Base-by-base conservation (phyloP, 2,113 vertebrate species). In the Leptobrachium ailaonicum region DNA sequence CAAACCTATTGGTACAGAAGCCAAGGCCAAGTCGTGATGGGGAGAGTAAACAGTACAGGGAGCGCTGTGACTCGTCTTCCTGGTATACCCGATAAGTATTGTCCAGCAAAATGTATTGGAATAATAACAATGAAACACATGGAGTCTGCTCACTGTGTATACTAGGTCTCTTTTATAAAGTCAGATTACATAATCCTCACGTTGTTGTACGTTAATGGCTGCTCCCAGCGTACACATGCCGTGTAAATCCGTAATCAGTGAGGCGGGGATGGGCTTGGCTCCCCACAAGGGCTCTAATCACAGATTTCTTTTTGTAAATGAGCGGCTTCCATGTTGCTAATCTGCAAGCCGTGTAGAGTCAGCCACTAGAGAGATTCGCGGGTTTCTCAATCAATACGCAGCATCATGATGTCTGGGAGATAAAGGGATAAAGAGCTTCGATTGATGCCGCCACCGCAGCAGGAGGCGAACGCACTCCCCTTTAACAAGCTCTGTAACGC, bases 341-440 rank as follows among this genome's bases (percentile, higher is more conserved):
- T 75, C 85, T 82, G 78, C 79, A 84, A 0, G 75, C 71, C 83
- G 84, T 85, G 87, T 82, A 77, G 76, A 67, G 83, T 70, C 73
- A 47, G 10, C 77, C 85, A 82, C 62, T 62, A 0, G 83, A 80
- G 85, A 82, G 82, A 79, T 75, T 47, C 1, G 71, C 0, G 1
- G 74, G 80, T 75, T 76, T 83, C 72, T 68, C 47, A 62, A 71
- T 76, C 82, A 74, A 32, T 63, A 70, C 66, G 63, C 71, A 56
- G 73, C 64, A 77, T 71, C 1, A 0, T 64, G 53, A 71, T 0
- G 0, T 50, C 62, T 73, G 0, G 0, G 3, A 41, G 82, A 75
- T 76, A 71, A 75, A 77, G 75, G 79, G 53, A 12, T 13, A 66
- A 56, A 47, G 7, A 41, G 54, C 71, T 2, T n/a, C 53, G 53